Percentiles rank a stretch among this genome's conserved stretches.
phyloP scores from a whole-genome alignment of 2,888 invertebrate species.

The Phaonia tiefii region DNA sequence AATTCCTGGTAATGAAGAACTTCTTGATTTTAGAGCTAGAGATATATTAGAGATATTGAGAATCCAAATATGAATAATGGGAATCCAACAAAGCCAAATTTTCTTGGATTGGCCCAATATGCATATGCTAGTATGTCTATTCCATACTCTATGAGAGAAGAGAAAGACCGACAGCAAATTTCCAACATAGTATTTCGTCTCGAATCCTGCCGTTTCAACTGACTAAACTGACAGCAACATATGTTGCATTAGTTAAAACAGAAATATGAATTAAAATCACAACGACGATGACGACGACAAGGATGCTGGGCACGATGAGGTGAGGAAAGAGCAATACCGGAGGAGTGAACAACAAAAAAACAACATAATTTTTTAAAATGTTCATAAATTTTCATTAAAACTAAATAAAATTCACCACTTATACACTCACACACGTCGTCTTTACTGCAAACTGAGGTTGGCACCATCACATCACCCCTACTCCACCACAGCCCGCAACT shows the following conservation, averaged over 20 bases:
- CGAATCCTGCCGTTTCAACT: slow-evolving; percentile 14
- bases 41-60: no score
- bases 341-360: slow-evolving; percentile 8
- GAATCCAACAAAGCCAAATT: no score
- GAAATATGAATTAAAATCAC: slow-evolving; percentile 61
- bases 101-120: no score
- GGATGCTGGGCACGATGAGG: no score
- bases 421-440: slow-evolving; percentile 27
- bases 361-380: slow-evolving; percentile 64
- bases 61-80: no score
- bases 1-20: no score
- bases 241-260: slow-evolving; percentile 53
- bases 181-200: neutral
- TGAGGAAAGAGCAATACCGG: neutral
- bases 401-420: slow-evolving; percentile 61
- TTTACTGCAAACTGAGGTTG: slow-evolving; percentile 5
- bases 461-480: neutral
- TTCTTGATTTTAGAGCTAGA: no score
- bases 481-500: slow-evolving; percentile 4
- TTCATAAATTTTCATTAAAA: slow-evolving; percentile 68
- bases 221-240: slow-evolving; percentile 61
- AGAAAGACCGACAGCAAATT: neutral
- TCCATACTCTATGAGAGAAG: no score
- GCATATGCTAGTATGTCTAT: no score
- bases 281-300: slow-evolving; percentile 2